Percentiles rank a stretch among this genome's conserved stretches.
Conservation (phyloP, 2,797 vertebrate genomes). For the Todus mexicanus region DNA sequence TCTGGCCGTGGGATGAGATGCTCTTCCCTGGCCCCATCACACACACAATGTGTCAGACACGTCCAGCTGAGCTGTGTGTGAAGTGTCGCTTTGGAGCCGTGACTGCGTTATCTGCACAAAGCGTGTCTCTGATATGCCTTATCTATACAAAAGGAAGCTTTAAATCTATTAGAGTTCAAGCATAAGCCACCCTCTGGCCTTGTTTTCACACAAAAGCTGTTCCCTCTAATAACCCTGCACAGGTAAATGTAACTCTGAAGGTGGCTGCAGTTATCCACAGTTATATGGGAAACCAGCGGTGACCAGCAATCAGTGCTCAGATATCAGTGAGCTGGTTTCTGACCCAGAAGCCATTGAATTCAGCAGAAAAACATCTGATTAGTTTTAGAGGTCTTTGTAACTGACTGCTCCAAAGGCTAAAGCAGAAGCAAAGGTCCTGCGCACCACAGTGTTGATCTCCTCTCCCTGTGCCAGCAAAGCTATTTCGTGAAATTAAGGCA, state of each 20-base stretch:
- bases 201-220: conserved; percentile 20
- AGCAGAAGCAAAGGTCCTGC: not conserved
- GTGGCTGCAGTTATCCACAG: not conserved
- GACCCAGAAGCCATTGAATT: conserved; percentile 5
- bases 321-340: conserved; percentile 1
- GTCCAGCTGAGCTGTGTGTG: not conserved
- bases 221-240: not conserved
- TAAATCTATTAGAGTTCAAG: not conserved
- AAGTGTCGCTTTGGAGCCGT: not conserved
- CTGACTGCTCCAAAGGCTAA: not conserved
- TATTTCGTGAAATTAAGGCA: conserved; percentile 1
- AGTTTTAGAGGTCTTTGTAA: not conserved
- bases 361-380: not conserved
- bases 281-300: not conserved
- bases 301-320: not conserved
- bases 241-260: not conserved
- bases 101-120: not conserved
- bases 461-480: conserved; percentile 7
- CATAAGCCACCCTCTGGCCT: not conserved
- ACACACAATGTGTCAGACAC: not conserved
- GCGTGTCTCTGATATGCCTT: not conserved
- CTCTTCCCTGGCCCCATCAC: not conserved
- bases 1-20: not conserved
- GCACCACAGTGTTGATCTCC: not conserved
- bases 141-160: not conserved